A percentile compares a stretch with the other conserved stretches of the same genome.
These are phyloP conservation scores for Oryzias curvinotus DNA, from an alignment of 2,113 vertebrate species.

Conservation along the genomic window DNA sequence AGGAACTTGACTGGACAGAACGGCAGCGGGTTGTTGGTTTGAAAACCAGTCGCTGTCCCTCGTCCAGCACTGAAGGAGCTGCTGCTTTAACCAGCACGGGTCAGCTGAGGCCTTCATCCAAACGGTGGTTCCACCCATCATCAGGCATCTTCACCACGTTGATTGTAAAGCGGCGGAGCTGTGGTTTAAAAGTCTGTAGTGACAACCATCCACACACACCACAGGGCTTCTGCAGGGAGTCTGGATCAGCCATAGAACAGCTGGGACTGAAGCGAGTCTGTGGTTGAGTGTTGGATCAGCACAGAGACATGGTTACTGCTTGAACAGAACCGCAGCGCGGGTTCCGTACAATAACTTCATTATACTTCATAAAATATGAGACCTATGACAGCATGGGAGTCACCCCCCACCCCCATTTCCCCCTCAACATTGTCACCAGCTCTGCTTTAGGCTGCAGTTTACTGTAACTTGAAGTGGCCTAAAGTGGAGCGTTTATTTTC, in stretches of 20 bases:
- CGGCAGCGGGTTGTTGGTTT: too few relatives aligned
- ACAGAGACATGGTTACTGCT: conserved; percentile 27
- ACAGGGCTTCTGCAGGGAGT: neutral
- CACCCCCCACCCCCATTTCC: too few relatives aligned
- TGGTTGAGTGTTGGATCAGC: conserved; percentile 15
- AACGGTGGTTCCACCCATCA: neutral
- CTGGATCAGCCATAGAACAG: neutral
- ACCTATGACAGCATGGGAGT: too few relatives aligned
- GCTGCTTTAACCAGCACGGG: too few relatives aligned
- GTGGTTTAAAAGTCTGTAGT: neutral
- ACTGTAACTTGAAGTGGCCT: conserved; percentile 21
- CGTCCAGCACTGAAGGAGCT: too few relatives aligned
- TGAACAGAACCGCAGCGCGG: neutral
- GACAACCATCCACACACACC: neutral
- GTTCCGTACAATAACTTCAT: conserved; percentile 7
- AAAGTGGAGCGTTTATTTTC: conserved; percentile 48
- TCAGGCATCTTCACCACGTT: neutral
- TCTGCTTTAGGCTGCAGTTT: conserved; percentile 16
- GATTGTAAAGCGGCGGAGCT: neutral
- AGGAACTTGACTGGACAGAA: too few relatives aligned
- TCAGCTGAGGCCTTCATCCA: too few relatives aligned
- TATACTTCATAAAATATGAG: conserved; percentile 7
- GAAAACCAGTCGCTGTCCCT: too few relatives aligned
- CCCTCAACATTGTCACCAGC: too few relatives aligned
- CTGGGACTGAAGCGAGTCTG: neutral